These are phyloP conservation scores for Intellagama lesueurii DNA, from an alignment of 2,797 vertebrate genomes.

Conservation along the genomic window DNA sequence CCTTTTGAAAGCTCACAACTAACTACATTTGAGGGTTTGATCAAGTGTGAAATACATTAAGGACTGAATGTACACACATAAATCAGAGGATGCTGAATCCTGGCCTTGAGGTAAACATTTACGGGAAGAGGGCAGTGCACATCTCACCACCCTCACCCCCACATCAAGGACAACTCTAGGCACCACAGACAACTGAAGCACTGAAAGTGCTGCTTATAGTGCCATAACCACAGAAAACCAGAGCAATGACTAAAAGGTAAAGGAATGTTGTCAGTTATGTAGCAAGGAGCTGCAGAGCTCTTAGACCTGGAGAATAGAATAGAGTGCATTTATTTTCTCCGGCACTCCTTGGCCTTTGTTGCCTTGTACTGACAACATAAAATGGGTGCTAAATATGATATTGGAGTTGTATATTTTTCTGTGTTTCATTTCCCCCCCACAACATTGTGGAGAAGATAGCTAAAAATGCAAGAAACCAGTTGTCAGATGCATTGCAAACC, in stretches of 20 bases:
- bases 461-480: neutral
- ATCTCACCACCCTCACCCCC: neutral
- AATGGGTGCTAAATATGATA: neutral
- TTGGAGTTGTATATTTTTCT: neutral
- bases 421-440: neutral
- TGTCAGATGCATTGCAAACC: neutral
- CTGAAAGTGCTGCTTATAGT: neutral
- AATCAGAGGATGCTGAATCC: neutral
- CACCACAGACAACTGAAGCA: neutral
- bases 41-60: constrained; percentile 43
- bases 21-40: constrained; percentile 44
- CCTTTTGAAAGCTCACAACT: constrained; percentile 43
- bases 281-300: neutral
- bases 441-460: neutral
- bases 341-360: neutral
- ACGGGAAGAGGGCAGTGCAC: neutral
- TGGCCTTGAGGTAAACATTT: neutral
- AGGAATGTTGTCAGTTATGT: neutral
- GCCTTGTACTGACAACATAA: neutral
- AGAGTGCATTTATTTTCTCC: neutral
- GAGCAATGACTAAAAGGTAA: neutral
- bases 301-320: neutral
- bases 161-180: neutral
- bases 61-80: neutral
- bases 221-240: neutral